Evolutionary conservation across 1,140 invertebrate species (phyloP), one percentile per base, ranked within the genome.

Genomic region (Heliconius himera): DNA sequence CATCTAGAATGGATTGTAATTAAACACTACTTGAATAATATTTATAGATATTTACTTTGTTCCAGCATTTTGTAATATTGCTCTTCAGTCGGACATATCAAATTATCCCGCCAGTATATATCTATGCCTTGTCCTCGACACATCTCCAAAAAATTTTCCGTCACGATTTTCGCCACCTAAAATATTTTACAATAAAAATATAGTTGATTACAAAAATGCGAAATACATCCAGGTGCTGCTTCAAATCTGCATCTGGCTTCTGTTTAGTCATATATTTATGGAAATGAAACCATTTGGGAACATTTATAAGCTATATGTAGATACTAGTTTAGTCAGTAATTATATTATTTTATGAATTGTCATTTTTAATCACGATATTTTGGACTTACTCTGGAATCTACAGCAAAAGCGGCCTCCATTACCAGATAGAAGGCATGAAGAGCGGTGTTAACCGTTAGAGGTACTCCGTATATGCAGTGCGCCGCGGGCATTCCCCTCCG

Each of bases 71-170:
- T 56, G 11, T 77, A 54, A 29, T 79, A 81, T 66, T 83, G 70
- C 2, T 77, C 72, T 51, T 81, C 82, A 26, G 82, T 75, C 0
- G 82, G 82, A 66, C 80, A 83, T 4, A 75, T 26, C 5, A 75
- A 71, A 46, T 77, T 79, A 26, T 83, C 78, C 3, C 82, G 60
- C 80, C 80, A 83, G 66, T 83, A 83, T 49, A 83, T 81, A 2
- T 83, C 82, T 26, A 76, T 70, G 20, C 82, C 82, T 73, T 83
- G 82, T 6, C 82, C 82, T 11, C 78, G 75, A 36, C 33, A 22
- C 13, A 81, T 56, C 18, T 83, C 80, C 36, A 83, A 16, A 18
- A 77, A 46, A 1, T 73, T n/a, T 38, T 81, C 60, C 0, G n/a
- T 11, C 22, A 54, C 74, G 22, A 83, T 46, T 26, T 70, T 26